Conservation (phyloP, 2,888 invertebrate species). For the Carcina quercana region DNA sequence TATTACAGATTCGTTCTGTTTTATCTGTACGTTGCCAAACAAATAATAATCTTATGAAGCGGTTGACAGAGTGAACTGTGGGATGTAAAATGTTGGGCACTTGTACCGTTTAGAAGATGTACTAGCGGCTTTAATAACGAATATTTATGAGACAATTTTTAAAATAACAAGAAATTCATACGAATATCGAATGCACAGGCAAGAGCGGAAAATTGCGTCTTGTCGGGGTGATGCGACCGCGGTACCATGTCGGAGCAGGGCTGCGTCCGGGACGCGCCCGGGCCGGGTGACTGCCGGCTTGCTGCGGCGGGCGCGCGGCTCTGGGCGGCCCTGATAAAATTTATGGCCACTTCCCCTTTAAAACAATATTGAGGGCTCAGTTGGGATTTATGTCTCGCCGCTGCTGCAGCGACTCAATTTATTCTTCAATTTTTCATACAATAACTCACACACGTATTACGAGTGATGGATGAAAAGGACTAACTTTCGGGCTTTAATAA, state of each 20-base stretch:
- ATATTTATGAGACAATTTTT: constrained; percentile 37
- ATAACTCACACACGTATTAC: constrained; percentile 75
- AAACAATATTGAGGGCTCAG: constrained; percentile 76
- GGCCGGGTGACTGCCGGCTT: constrained; percentile 16
- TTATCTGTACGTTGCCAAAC: too few species aligned
- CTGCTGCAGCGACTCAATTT: constrained; percentile 75
- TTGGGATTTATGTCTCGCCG: constrained; percentile 75
- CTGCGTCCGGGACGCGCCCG: constrained; percentile 23
- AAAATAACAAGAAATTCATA: constrained; percentile 53
- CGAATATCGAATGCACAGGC: constrained; percentile 53
- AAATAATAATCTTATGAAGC: too few species aligned
- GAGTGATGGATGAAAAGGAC: constrained; percentile 75
- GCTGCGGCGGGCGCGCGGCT: constrained; percentile 37
- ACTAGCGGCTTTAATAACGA: too few species aligned
- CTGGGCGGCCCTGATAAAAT: constrained; percentile 73
- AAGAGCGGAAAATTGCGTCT: constrained; percentile 63
- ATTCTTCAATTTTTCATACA: constrained; percentile 76
- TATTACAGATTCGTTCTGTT: too few species aligned
- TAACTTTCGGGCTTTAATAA: constrained; percentile 76
- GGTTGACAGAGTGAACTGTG: too few species aligned
- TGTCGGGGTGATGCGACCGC: constrained; percentile 21
- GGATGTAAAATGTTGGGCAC: too few species aligned
- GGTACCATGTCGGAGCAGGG: constrained; percentile 18
- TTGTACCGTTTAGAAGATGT: too few species aligned
- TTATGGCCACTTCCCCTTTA: constrained; percentile 76